Evolutionary conservation across 2,113 vertebrate species (phyloP).

Genomic region (Prunella himalayana): DNA sequence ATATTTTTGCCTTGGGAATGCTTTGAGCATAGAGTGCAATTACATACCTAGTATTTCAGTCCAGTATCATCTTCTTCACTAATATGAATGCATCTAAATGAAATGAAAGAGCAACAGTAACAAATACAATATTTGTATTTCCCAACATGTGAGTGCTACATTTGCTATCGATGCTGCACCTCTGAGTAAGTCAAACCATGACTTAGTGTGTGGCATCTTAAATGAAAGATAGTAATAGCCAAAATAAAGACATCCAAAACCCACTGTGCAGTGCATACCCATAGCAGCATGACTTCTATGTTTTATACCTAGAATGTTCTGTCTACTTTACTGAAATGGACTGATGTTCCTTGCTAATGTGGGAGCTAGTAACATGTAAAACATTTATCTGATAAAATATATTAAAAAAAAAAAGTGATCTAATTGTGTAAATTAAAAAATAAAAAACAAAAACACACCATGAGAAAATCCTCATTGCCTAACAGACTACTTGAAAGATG

Average conservation of each 20-base stretch:
- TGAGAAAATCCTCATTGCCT: not conserved
- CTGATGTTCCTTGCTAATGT: not conserved
- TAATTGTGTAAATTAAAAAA: not conserved
- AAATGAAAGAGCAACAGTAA: not conserved
- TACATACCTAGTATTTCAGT: not conserved
- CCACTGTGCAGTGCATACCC: not conserved
- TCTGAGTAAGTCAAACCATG: not conserved
- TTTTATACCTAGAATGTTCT: not conserved
- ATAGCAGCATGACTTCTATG: not conserved
- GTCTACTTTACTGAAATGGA: not conserved
- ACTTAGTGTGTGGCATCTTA: not conserved
- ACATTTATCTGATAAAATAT: not conserved
- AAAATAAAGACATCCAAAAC: constrained; percentile 7
- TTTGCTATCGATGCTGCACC: not conserved
- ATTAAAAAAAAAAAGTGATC: not conserved
- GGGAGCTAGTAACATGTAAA: not conserved
- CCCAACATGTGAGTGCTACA: not conserved
- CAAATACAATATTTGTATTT: not conserved
- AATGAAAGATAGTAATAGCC: not conserved
- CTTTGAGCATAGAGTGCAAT: not conserved
- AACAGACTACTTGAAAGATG: not conserved
- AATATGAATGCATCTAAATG: not conserved
- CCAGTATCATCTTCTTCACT: not conserved
- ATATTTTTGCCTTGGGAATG: constrained; percentile 1
- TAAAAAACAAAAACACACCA: not conserved